Evolutionary conservation across 2,113 vertebrate genomes (phyloP), one percentile per base, ranked within the genome.

Genomic region (Rallus limicola): DNA sequence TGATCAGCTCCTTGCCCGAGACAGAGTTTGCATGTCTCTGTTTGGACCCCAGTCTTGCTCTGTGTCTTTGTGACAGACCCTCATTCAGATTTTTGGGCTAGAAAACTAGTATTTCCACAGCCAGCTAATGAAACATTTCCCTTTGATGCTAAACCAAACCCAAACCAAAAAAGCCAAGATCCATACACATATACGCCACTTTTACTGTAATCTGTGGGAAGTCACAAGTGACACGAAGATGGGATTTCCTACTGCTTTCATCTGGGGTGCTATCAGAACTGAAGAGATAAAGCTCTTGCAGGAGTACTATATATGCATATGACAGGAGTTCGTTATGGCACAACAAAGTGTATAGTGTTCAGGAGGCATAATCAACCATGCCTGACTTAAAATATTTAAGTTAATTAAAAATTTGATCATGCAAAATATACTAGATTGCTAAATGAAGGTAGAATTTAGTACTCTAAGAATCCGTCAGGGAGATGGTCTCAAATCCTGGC

Each of bases 121-220:
- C 8, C 24, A 24, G 24, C 68, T 85, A 72, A 36, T 44, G 6
- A 31, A 67, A 55, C n/a, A 16, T 29, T 77, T 70, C 82, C 12
- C 17, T 78, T 69, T 92, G 9, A 71, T 94, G 16, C 21, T 52
- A 23, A 15, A 1, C 4, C 19, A 8, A 26, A 14, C 19, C 3
- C 16, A 2, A 46, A 16, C 6, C 4, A 40, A 68, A 74, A 28
- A 3, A 0, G 0, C 14, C 17, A 6, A 36, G 5, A 28, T 50
- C 13, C 48, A 7, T 79, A 29, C 21, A 28, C 28, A 50, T 58
- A 58, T 25, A 28, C 31, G 28, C 24, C 13, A 26, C 33, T 34
- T 92, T 28, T 68, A 53, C 23, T 74, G 40, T 85, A 69, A 69
- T 74, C 52, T 24, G 17, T 76, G 52, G n/a, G 38, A 91, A 46